Base-by-base conservation (phyloP, 2,113 vertebrate species). In the Mirza zaza region DNA sequence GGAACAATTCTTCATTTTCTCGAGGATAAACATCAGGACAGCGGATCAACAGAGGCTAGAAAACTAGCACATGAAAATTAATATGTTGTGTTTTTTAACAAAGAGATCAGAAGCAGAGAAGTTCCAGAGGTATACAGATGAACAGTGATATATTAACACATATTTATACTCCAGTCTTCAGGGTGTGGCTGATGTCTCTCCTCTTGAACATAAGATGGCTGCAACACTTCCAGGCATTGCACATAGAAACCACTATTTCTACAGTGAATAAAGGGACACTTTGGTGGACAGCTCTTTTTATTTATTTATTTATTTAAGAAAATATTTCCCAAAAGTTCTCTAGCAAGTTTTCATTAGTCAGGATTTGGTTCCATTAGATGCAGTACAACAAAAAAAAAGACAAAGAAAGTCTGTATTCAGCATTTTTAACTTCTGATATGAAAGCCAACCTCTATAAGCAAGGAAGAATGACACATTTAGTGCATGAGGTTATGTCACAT, bases 111-210 rank as follows among this genome's bases (percentile, higher is more conserved):
- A 71, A 5, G 27, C 13, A 32, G 15, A 68, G 45, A 65, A 34
- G 32, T 32, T 36, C 18, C 32, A 10, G 12, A 45, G 39, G 2
- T 48, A 15, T 39, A 12, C 23, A 92, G 32, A 23, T 1, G 0
- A 70, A 61, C 6, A 8, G 23, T 65, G 21, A 4, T 27, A 34
- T 15, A 21, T 20, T 50, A 70, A 36, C 20, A 23, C 6, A 20
- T 1, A 14, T 9, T 17, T 76, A 23, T 25, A 55, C 21, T 63
- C 13, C 7, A 36, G 8, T 45, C 32, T 42, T 57, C 18, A 1
- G 0, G 4, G 42, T 9, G 7, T 12, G 10, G 3, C 14, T 84
- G 45, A 45, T 6, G 6, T 11, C 48, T 18, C 1, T 8, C 25
- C 0, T 45, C 36, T 32, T 63, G 48, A 45, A 55, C 23, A n/a